Conservation (phyloP, 2,888 invertebrate genomes). For the Gymnocheta viridis region DNA sequence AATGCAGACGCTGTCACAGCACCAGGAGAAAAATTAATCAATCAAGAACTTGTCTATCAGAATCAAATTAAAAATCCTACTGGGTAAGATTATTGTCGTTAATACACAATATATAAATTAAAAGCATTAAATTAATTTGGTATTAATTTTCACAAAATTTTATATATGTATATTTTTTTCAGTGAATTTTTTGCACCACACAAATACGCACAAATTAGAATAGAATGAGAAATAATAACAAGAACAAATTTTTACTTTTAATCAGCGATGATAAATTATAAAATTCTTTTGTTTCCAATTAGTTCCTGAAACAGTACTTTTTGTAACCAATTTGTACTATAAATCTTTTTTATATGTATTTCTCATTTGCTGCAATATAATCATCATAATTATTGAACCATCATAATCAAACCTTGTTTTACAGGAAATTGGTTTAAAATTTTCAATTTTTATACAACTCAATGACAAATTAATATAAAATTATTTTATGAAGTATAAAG, state of each 20-base stretch:
- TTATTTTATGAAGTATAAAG: no score
- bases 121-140: not conserved
- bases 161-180: not conserved
- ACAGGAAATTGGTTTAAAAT: no score
- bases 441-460: no score
- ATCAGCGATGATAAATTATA: no score
- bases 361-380: no score
- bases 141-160: not conserved
- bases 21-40: not conserved
- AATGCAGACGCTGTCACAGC: constrained; percentile 55
- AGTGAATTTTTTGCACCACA: constrained; percentile 32
- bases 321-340: no score
- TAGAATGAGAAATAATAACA: constrained; percentile 46
- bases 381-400: no score
- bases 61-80: not conserved
- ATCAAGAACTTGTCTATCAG: not conserved
- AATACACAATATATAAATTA: not conserved
- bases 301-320: no score
- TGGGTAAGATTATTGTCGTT: not conserved
- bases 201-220: constrained; percentile 45
- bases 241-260: constrained; percentile 42
- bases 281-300: no score
- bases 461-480: no score
- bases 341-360: no score
- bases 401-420: no score